Percentiles rank a stretch among this genome's conserved stretches.
phyloP scores from a whole-genome alignment of 2,113 vertebrate species.

The Odocoileus virginianus region DNA sequence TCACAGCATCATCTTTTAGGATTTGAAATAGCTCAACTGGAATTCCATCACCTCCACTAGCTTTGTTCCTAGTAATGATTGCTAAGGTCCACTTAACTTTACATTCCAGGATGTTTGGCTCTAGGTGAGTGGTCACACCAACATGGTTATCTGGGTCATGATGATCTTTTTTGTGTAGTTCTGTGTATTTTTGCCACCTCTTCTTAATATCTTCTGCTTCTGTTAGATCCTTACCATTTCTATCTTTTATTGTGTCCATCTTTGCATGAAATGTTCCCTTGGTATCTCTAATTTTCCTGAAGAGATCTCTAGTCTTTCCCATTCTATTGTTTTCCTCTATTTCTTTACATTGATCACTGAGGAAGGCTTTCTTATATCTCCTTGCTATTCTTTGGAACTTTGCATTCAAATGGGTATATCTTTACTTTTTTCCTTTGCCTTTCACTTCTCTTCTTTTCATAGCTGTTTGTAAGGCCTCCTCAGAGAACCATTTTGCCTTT shows the following conservation, averaged over 20 bases:
- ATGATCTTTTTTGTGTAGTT: neutral
- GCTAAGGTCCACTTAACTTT: neutral
- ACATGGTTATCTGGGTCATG: neutral
- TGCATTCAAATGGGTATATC: neutral
- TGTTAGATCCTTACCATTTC: neutral
- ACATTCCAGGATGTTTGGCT: neutral
- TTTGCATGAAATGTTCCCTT: neutral
- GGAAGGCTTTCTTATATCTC: neutral
- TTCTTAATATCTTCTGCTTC: neutral
- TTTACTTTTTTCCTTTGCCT: neutral
- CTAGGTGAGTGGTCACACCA: neutral
- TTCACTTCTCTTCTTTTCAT: neutral
- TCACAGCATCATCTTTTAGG: neutral
- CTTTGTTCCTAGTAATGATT: neutral
- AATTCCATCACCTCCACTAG: neutral
- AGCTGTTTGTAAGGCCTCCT: neutral
- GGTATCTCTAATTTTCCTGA: neutral
- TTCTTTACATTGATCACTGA: neutral
- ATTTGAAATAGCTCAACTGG: neutral
- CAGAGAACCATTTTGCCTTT: neutral
- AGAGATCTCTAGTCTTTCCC: neutral
- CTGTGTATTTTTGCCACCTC: neutral
- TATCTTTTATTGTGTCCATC: neutral
- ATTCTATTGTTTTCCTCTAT: neutral
- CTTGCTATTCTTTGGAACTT: neutral